phyloP scores from a whole-genome alignment of 2,888 invertebrate species.

The Acheta domesticus region DNA sequence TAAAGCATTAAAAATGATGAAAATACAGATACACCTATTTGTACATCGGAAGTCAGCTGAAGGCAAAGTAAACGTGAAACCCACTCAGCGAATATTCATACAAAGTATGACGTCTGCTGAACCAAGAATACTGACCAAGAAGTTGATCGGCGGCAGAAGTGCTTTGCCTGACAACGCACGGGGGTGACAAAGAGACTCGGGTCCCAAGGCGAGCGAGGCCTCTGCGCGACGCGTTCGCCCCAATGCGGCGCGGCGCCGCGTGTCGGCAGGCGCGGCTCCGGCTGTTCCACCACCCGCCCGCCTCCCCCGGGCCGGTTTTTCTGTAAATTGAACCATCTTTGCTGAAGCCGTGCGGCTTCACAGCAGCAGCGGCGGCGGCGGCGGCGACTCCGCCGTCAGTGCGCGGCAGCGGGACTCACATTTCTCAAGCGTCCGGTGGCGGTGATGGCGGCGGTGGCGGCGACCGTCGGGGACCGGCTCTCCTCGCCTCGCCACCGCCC shows the following conservation, averaged over 20 bases:
- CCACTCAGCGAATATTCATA: no score
- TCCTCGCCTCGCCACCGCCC: neutral
- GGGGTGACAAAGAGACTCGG: no score
- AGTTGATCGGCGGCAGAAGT: no score
- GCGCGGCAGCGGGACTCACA: neutral
- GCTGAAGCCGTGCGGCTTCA: neutral
- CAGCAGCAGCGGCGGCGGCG: neutral
- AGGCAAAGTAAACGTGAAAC: no score
- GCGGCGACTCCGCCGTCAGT: neutral
- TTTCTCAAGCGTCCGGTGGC: neutral
- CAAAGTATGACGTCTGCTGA: no score
- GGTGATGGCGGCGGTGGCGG: neutral
- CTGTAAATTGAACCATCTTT: conserved; percentile 18
- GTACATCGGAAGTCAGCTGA: no score
- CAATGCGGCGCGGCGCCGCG: neutral
- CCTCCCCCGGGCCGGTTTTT: neutral
- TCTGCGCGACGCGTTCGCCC: neutral
- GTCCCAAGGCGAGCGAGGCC: no score
- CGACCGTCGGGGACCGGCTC: neutral
- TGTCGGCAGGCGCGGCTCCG: neutral
- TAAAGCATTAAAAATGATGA: no score
- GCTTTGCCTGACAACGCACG: no score
- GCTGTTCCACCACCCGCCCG: neutral
- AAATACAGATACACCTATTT: no score
- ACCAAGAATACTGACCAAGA: no score